These are phyloP conservation scores for Netta rufina DNA, from an alignment of 2,797 vertebrate genomes.

Conservation along the genomic window DNA sequence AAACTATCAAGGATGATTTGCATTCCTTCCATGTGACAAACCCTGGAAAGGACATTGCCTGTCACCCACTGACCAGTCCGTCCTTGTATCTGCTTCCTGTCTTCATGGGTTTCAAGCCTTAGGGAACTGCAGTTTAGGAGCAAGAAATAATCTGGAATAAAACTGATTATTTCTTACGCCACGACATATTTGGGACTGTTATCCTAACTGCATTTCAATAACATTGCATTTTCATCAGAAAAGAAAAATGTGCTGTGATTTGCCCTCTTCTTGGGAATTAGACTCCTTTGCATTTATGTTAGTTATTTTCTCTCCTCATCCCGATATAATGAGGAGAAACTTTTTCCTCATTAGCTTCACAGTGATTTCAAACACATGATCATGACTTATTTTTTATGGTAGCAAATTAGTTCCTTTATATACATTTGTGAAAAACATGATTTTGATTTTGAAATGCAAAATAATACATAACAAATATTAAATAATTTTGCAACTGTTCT, in stretches of 20 bases:
- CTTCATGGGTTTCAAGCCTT: neutral
- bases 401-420: neutral
- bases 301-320: neutral
- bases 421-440: neutral
- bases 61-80: neutral
- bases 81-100: neutral
- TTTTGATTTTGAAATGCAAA: neutral
- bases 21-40: neutral
- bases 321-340: neutral
- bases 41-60: neutral
- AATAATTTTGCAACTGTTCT: neutral
- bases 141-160: neutral
- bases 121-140: neutral
- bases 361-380: neutral
- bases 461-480: neutral
- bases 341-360: neutral
- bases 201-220: neutral
- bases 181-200: neutral
- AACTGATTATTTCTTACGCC: neutral
- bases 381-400: neutral
- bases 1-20: neutral
- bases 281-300: neutral
- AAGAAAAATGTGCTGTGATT: neutral
- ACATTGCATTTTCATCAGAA: neutral
- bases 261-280: neutral